Conservation (phyloP, 2,888 invertebrate species). For the Kryphioiulus occultus region DNA sequence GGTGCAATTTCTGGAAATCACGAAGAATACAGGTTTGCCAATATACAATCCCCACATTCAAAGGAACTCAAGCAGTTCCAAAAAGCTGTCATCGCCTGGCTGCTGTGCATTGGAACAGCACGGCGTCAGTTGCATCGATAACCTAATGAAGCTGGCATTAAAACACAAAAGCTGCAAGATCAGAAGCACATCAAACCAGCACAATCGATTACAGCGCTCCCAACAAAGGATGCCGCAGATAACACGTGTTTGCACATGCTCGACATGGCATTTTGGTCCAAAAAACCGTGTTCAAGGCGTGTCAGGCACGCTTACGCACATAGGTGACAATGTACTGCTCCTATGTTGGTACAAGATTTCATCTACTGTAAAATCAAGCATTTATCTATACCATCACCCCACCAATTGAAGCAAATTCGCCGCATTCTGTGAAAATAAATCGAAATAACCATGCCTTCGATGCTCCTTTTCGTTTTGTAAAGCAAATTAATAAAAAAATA, state of each 20-base stretch:
- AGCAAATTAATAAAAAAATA: not conserved
- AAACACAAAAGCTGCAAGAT: not conserved
- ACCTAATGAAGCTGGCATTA: constrained; percentile 2
- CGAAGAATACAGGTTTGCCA: not conserved
- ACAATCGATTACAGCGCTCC: constrained; percentile 14
- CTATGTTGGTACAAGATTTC: not conserved
- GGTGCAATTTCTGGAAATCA: not conserved
- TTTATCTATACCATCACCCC: not conserved
- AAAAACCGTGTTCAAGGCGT: not conserved
- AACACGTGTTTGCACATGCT: not conserved
- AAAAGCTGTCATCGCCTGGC: constrained; percentile 10
- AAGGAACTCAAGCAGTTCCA: not conserved
- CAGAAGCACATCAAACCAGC: constrained; percentile 1
- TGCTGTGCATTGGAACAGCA: not conserved
- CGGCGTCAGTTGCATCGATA: not conserved
- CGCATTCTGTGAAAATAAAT: not conserved
- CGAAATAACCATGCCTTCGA: not conserved
- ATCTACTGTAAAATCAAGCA: constrained; percentile 2
- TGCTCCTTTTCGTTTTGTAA: not conserved
- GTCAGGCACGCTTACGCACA: not conserved
- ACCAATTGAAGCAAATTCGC: not conserved
- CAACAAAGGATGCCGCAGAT: not conserved
- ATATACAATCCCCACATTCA: not conserved
- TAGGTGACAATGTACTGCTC: not conserved
- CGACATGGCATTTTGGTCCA: not conserved